Evolutionary conservation across 1,140 invertebrate genomes (phyloP), one percentile per base, ranked within the genome.

Genomic region (Cydia splendana): DNA sequence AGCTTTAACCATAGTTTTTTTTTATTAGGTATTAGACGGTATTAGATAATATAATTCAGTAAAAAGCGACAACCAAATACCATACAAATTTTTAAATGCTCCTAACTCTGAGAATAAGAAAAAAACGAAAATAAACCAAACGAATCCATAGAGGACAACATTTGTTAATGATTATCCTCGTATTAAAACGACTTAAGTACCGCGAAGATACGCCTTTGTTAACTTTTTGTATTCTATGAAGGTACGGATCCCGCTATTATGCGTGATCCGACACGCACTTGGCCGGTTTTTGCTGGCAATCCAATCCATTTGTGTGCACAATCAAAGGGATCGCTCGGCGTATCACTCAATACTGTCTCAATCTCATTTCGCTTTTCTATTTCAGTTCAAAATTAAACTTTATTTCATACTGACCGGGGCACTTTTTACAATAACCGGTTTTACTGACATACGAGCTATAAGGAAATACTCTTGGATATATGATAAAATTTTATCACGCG

Each of bases 401-500:
- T 62, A 62, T 62, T 81, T 78, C 84, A 84, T 84, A 83, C 80
- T 84, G 2, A 12, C 53, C n/a, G 24, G 9, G 57, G 57, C 9
- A 62, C 9, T 7, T 62, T 62, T 62, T 62, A 3, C 57, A 2
- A 62, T 62, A 62, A 10, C 2, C 10, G 1, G 1, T 24, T 62
- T 3, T 12, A 62, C 10, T 9, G 57, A 24, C 10, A 62, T 62
- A 62, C 6, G 57, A 62, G 57, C 9, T 24, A 6, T 3, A 4
- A 62, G 10, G 20, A 62, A n/a, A 12, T 10, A 62, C 18, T 24
- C 2, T 9, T 62, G 57, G 20, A 82, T 84, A 85, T 89, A 88
- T 91, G 86, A 90, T 90, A 89, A 90, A 89, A 92, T 92, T 92
- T 90, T 91, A 90, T 90, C 86, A 85, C 82, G 82, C 77, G 83